These are phyloP conservation scores for Aythya baeri DNA, from an alignment of 2,113 vertebrate species.

Conservation along the genomic window DNA sequence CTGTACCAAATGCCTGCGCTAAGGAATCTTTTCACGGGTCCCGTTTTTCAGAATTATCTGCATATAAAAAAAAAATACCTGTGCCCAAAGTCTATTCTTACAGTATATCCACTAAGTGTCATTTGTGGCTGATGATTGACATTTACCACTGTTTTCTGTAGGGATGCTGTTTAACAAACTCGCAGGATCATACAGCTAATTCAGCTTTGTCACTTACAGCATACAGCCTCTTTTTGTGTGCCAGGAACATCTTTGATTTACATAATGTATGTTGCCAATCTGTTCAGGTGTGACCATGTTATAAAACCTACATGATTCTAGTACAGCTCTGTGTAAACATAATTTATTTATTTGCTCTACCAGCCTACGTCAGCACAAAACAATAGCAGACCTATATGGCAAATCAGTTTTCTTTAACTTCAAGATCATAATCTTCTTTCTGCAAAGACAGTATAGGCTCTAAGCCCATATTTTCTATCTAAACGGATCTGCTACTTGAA, in stretches of 20 bases:
- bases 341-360: conserved; percentile 38
- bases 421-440: not conserved
- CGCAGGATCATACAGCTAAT: not conserved
- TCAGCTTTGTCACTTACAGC: conserved; percentile 22
- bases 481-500: not conserved
- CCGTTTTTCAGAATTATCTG: not conserved
- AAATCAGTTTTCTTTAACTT: conserved; percentile 6
- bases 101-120: not conserved
- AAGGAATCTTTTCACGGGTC: not conserved
- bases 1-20: not conserved
- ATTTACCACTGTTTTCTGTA: not conserved
- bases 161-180: not conserved
- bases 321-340: conserved; percentile 13
- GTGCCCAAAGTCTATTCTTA: not conserved
- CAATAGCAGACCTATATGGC: not conserved
- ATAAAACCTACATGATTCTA: conserved; percentile 9
- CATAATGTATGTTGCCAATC: not conserved
- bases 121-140: not conserved
- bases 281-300: conserved; percentile 36
- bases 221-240: not conserved
- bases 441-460: not conserved
- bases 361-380: not conserved
- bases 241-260: conserved; percentile 46
- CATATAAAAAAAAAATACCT: not conserved
- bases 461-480: not conserved